A percentile compares a stretch with the other conserved stretches of the same genome.
phyloP scores from a whole-genome alignment of 2,797 vertebrate species.

The Nyctibius grandis region DNA sequence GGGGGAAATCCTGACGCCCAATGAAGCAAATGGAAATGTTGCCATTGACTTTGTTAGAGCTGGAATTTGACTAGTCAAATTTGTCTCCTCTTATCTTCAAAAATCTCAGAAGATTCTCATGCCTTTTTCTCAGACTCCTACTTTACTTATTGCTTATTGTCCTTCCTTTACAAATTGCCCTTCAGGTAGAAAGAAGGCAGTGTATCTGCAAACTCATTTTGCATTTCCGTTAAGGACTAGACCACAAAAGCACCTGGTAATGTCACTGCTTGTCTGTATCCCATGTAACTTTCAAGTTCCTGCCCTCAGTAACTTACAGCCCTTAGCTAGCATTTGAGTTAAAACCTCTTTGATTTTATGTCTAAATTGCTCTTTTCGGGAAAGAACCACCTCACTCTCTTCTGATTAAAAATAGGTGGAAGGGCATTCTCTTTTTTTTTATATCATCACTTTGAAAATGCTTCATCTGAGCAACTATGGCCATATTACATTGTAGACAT shows the following conservation, averaged over 20 bases:
- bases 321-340: neutral
- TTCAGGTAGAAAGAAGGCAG: neutral
- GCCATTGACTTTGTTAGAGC: neutral
- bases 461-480: neutral
- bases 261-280: rapidly evolving
- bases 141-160: neutral
- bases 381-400: neutral
- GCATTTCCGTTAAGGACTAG: neutral
- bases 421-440: neutral
- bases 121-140: neutral
- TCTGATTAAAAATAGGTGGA: neutral
- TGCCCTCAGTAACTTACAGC: neutral
- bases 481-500: neutral
- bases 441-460: neutral
- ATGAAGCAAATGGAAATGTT: neutral
- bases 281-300: neutral
- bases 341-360: neutral
- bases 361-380: neutral
- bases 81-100: neutral
- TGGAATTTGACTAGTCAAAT: neutral
- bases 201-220: neutral
- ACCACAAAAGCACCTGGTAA: neutral
- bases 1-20: neutral
- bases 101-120: neutral
- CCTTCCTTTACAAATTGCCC: neutral